These are phyloP conservation scores for Peromyscus eremicus DNA, from an alignment of 2,797 vertebrate genomes.

Conservation along the genomic window DNA sequence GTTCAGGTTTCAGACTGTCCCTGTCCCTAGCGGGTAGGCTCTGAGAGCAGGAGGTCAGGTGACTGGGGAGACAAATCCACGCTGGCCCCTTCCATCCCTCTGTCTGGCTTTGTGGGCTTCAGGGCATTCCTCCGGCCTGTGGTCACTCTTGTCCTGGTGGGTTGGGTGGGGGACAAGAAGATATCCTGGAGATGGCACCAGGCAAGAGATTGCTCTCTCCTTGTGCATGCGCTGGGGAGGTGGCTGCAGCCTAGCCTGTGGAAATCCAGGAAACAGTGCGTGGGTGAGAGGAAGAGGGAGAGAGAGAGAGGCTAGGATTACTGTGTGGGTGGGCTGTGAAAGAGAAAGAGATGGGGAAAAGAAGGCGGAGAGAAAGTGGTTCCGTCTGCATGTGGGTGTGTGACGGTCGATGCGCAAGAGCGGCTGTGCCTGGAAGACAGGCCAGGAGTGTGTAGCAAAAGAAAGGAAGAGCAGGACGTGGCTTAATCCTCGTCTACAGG, in stretches of 20 bases:
- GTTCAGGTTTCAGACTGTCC: background rate
- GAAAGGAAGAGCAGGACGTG: background rate
- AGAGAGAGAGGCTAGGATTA: slow-evolving; percentile 64
- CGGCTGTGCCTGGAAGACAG: slow-evolving; percentile 13
- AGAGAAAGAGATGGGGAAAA: slow-evolving; percentile 64
- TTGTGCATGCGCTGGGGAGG: background rate
- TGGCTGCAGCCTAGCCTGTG: slow-evolving; percentile 48
- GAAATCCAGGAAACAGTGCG: slow-evolving; percentile 76
- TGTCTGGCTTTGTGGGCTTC: background rate
- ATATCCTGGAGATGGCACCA: background rate
- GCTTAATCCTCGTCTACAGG: background rate
- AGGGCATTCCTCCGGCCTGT: background rate
- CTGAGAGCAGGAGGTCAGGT: background rate
- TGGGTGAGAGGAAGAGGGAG: slow-evolving; percentile 64
- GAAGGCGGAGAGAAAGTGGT: slow-evolving; percentile 69
- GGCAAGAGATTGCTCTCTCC: background rate
- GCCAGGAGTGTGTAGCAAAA: slow-evolving; percentile 20
- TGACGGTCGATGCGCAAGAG: slow-evolving; percentile 61
- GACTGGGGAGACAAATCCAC: background rate
- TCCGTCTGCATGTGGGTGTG: slow-evolving; percentile 63
- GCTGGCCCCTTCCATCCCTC: background rate
- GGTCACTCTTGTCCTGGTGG: background rate
- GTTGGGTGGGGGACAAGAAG: background rate
- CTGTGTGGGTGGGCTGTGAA: slow-evolving; percentile 78
- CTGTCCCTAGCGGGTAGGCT: background rate